Evolutionary conservation across 2,113 vertebrate species (phyloP), one percentile per base, ranked within the genome.

Genomic region (Ctenodactylus gundi): DNA sequence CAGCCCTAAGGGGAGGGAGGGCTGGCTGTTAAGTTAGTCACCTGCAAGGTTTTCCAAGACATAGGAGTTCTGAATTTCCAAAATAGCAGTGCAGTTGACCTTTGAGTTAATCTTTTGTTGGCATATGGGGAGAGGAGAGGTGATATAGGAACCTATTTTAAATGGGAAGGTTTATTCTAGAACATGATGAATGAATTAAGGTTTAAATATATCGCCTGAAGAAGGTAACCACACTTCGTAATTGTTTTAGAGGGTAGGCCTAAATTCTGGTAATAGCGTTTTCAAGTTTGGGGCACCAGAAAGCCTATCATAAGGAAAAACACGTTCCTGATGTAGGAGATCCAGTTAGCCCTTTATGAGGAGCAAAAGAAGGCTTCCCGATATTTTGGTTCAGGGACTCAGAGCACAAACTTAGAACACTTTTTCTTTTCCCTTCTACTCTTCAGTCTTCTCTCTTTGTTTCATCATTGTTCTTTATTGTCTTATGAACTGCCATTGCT

Each of bases 401-500:
- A 84, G 65, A 76, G 15, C 36, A 81, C 81, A 91, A 86, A 68
- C 15, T 41, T 49, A 77, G 64, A 81, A 27, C 15, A 44, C 9
- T 70, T 55, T 11, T 90, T 62, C n/a, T n/a, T n/a, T 73, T 23
- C 51, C 55, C 70, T 39, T 23, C 18, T 39, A 21, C 64, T 93
- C 17, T 85, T 49, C 5, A 58, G 4, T 70, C 89, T 57, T 58
- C 8, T 72, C 21, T 80, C 57, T 85, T 77, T 46, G 31, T 68
- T 70, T 67, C 51, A 82, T 90, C 67, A 41, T 82, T 96, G 87
- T 90, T 82, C 77, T 96, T 97, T 92, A 96, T 80, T 96, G 44
- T 94, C 97, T 95, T 78, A 96, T 90, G 93, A 94, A 96, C 90
- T 95, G 41, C n/a, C 41, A 65, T 88, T 64, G 11, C 62, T 14